Conservation (phyloP, 2,888 invertebrate species). For the Xestia rhomboidea region DNA sequence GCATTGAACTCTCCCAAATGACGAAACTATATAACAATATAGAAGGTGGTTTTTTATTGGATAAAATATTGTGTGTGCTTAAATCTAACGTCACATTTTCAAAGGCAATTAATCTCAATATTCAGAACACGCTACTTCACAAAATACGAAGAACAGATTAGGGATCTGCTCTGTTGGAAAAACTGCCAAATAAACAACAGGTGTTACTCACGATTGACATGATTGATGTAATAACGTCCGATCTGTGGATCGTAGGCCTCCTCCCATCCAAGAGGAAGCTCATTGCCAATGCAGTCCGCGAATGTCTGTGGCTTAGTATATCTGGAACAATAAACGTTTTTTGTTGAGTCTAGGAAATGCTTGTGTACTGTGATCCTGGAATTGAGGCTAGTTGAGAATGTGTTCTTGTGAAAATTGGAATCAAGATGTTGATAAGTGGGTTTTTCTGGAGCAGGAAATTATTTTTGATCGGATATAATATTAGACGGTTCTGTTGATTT, state of each 20-base stretch:
- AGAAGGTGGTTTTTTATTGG: neutral
- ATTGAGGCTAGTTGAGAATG: conserved; percentile 42
- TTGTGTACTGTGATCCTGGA: conserved; percentile 46
- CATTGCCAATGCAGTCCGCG: conserved; percentile 99
- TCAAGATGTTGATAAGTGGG: neutral
- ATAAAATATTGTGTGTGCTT: conserved; percentile 8
- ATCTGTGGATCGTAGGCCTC: conserved; percentile 98
- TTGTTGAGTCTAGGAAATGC: conserved; percentile 62
- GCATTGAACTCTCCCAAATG: conserved; percentile 54
- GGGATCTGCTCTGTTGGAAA: conserved; percentile 30
- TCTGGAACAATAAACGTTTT: conserved; percentile 92
- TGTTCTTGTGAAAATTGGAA: conserved; percentile 28
- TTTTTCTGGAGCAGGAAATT: conserved; percentile 15
- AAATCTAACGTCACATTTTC: conserved; percentile 14
- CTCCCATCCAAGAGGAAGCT: conserved; percentile 99
- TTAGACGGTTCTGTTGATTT: conserved; percentile 11
- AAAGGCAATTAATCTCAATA: conserved; percentile 48
- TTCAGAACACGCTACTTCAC: conserved; percentile 30
- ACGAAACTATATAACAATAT: conserved; percentile 28
- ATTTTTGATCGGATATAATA: conserved; percentile 2
- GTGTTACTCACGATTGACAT: conserved; percentile 96
- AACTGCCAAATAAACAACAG: conserved; percentile 59
- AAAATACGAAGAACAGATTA: conserved; percentile 49
- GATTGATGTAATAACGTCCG: conserved; percentile 99
- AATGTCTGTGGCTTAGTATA: conserved; percentile 99